Evolutionary conservation across 2,888 invertebrate genomes (phyloP).

Genomic region (Seira musarum): DNA sequence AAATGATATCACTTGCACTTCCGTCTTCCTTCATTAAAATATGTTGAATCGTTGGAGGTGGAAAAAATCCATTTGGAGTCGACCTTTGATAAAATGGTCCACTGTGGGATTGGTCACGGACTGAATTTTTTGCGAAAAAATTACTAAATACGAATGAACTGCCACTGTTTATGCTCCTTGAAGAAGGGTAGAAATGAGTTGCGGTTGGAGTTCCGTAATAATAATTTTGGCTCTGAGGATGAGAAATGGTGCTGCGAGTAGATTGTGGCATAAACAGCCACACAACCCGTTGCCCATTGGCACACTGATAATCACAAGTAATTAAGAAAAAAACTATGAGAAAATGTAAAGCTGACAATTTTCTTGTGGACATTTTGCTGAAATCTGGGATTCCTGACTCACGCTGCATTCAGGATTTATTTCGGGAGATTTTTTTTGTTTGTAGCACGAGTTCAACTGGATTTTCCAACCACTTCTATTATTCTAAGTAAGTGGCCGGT

Average conservation of each 20-base stretch:
- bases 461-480: no score
- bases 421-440: no score
- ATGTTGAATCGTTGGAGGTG: background rate
- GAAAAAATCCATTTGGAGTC: background rate
- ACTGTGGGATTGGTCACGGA: background rate
- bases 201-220: background rate
- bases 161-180: background rate
- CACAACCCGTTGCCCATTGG: constrained; percentile 1
- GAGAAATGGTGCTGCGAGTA: background rate
- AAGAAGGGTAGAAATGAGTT: background rate
- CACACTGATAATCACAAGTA: background rate
- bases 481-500: no score
- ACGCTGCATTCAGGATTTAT: background rate
- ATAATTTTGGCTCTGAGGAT: background rate
- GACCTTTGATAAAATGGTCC: background rate
- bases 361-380: background rate
- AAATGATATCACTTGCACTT: constrained; percentile 10
- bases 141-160: background rate
- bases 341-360: constrained; percentile 14
- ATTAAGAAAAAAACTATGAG: background rate
- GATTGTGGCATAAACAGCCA: constrained; percentile 8
- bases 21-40: constrained; percentile 23
- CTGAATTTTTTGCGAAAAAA: background rate
- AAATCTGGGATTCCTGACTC: background rate
- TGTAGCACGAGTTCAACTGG: background rate